Percentiles rank a stretch among this genome's conserved stretches.
Evolutionary conservation across 2,888 invertebrate species (phyloP).

Genomic region (Elaeidobius kamerunicus): DNA sequence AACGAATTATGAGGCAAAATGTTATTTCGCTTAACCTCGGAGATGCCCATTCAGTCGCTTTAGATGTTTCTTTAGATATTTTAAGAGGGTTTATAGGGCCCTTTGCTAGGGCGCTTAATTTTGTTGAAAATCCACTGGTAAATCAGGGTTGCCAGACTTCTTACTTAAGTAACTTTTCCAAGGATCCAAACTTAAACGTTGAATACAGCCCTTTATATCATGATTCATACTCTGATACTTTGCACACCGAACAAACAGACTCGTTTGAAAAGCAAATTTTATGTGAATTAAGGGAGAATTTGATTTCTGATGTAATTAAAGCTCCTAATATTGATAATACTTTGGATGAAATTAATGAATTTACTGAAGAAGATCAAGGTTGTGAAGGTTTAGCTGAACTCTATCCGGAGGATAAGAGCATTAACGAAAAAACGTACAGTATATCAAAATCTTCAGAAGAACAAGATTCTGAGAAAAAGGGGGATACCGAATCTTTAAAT

Average conservation of each 20-base stretch:
- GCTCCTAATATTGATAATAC: constrained; percentile 5
- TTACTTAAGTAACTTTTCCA: constrained; percentile 37
- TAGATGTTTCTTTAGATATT: constrained; percentile 43
- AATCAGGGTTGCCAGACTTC: constrained; percentile 41
- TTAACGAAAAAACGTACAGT: too few relatives aligned
- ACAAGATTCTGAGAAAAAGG: too few relatives aligned
- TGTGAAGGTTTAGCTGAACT: constrained; percentile 36
- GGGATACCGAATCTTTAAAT: too few relatives aligned
- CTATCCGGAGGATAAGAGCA: too few relatives aligned
- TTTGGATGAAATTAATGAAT: constrained; percentile 23
- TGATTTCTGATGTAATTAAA: constrained; percentile 34
- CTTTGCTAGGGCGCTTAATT: constrained; percentile 44
- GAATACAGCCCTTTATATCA: constrained; percentile 35
- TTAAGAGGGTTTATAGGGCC: constrained; percentile 45
- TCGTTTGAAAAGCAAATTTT: constrained; percentile 36
- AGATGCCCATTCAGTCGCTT: constrained; percentile 39
- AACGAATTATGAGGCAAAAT: constrained; percentile 14
- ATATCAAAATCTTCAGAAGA: too few relatives aligned
- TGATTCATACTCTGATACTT: constrained; percentile 29
- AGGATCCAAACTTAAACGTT: constrained; percentile 20
- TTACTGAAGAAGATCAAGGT: constrained; percentile 31
- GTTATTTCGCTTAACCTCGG: constrained; percentile 42
- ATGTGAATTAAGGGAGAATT: constrained; percentile 34
- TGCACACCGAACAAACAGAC: constrained; percentile 21
- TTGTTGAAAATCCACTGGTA: constrained; percentile 32